Evolutionary conservation across 2,113 vertebrate species (phyloP).

Genomic region (Caranx ignobilis): DNA sequence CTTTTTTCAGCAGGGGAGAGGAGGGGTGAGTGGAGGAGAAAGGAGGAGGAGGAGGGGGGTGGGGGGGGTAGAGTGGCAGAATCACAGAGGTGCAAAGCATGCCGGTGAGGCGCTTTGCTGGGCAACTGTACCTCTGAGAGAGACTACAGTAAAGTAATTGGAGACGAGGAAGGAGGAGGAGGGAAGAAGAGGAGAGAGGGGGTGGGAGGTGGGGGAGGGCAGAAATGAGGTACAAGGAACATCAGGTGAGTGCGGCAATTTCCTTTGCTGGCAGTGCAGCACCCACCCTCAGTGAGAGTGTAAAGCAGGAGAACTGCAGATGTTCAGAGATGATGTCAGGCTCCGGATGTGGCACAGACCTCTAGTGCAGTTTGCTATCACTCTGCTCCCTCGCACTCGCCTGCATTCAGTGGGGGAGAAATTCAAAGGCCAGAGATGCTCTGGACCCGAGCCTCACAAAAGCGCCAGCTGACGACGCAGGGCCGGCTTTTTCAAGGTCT

Average conservation of each 20-base stretch:
- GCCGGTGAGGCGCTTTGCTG: conserved; percentile 67
- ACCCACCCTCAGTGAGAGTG: conserved; percentile 70
- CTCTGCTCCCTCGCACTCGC: conserved; percentile 15
- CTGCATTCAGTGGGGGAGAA: conserved; percentile 47
- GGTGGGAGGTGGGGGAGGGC: conserved; percentile 61
- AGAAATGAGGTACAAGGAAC: conserved; percentile 78
- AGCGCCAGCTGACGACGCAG: conserved; percentile 34
- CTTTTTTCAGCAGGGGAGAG: conserved; percentile 67
- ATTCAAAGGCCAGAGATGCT: conserved; percentile 46
- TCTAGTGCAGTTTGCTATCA: conserved; percentile 37
- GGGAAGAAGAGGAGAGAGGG: conserved; percentile 56
- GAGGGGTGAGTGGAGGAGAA: conserved; percentile 25
- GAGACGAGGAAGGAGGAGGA: conserved; percentile 64
- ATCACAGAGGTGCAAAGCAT: conserved; percentile 75
- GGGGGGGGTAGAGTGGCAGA: neutral
- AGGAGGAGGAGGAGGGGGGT: conserved; percentile 4
- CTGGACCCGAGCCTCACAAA: conserved; percentile 37
- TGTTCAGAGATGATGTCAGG: conserved; percentile 83
- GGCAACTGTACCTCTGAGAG: conserved; percentile 74
- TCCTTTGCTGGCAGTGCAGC: conserved; percentile 77
- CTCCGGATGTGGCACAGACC: conserved; percentile 65
- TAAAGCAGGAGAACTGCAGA: conserved; percentile 80
- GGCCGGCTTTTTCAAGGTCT: conserved; percentile 73
- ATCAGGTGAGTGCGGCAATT: conserved; percentile 88
- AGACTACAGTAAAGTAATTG: conserved; percentile 77